A percentile compares a stretch with the other conserved stretches of the same genome.
These are phyloP conservation scores for Riparia riparia DNA, from an alignment of 2,113 vertebrate species.

Conservation along the genomic window DNA sequence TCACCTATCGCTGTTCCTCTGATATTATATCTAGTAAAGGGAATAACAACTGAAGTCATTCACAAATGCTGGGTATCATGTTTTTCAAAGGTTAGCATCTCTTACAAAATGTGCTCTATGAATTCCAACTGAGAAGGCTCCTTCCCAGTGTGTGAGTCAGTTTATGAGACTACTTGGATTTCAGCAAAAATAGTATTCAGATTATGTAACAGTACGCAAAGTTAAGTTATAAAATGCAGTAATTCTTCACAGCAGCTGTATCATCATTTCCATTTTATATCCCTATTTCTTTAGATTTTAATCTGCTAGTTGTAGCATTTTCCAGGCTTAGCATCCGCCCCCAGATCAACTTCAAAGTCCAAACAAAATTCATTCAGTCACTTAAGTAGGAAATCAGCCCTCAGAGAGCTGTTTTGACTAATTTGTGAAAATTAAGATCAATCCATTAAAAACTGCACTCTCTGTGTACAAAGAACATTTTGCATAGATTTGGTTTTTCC, in stretches of 20 bases:
- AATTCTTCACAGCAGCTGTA: slow-evolving; percentile 1
- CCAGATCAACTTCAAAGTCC: neutral
- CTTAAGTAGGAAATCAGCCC: neutral
- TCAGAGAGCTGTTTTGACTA: neutral
- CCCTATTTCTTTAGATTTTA: neutral
- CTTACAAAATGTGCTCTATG: neutral
- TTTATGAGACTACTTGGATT: neutral
- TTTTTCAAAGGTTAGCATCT: slow-evolving; percentile 58
- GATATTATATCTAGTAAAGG: slow-evolving; percentile 93
- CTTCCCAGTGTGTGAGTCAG: neutral
- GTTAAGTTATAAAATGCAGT: neutral
- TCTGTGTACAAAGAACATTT: neutral
- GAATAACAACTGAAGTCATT: slow-evolving; percentile 83
- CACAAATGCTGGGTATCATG: slow-evolving; percentile 60
- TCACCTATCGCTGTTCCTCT: slow-evolving; percentile 97
- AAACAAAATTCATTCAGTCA: neutral
- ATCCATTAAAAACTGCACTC: neutral
- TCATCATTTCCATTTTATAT: neutral
- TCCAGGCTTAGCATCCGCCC: neutral
- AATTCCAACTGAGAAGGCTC: slow-evolving; percentile 10
- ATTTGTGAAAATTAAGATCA: neutral
- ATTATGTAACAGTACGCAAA: slow-evolving; percentile 14
- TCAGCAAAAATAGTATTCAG: slow-evolving; percentile 24
- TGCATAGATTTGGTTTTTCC: neutral
- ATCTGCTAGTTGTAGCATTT: neutral